Evolutionary conservation across 2,113 vertebrate genomes (phyloP), one percentile per base, ranked within the genome.

Genomic region (Zapus hudsonius): DNA sequence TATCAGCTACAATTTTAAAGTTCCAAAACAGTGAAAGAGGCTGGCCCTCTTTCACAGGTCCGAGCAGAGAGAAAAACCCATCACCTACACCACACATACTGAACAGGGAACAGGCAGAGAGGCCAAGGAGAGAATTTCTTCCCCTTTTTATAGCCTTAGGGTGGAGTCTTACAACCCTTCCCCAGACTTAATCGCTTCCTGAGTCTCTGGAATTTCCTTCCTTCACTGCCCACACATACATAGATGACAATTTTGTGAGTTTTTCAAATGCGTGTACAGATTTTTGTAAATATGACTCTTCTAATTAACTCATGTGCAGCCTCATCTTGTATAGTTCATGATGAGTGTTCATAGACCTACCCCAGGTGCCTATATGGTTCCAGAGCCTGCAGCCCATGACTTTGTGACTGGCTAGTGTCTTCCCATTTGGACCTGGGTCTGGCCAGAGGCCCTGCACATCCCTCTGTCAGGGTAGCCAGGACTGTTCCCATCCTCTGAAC

Each of bases 211-310:
- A n/a, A n/a, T n/a, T n/a, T n/a, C n/a, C n/a, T n/a, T n/a, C n/a
- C n/a, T n/a, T n/a, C n/a, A n/a, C n/a, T n/a, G n/a, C n/a, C n/a
- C n/a, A n/a, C n/a, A n/a, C n/a, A 98, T 98, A 98, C 97, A 98
- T 98, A 98, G 98, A 97, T 97, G 97, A 98, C 93, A 92, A 98
- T 98, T 98, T 98, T 98, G 98, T 98, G 98, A 97, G 98, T 98
- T 98, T 98, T 98, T 98, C 97, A 98, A 94, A 98, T 98, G 97
- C 98, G 98, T 99, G 98, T 99, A 99, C 98, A 99, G 98, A 98
- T 97, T 98, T 98, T 98, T 99, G 98, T 99, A 99, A 98, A 99
- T 99, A 99, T 1, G 84, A 97, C 97, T 97, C 97, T 98, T 98
- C 98, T 98, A 98, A 98, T 98, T 97, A 98, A 98, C 96, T 97